Evolutionary conservation across 2,797 vertebrate species (phyloP), one percentile per base, ranked within the genome.

Genomic region (Phylloscopus collybita): DNA sequence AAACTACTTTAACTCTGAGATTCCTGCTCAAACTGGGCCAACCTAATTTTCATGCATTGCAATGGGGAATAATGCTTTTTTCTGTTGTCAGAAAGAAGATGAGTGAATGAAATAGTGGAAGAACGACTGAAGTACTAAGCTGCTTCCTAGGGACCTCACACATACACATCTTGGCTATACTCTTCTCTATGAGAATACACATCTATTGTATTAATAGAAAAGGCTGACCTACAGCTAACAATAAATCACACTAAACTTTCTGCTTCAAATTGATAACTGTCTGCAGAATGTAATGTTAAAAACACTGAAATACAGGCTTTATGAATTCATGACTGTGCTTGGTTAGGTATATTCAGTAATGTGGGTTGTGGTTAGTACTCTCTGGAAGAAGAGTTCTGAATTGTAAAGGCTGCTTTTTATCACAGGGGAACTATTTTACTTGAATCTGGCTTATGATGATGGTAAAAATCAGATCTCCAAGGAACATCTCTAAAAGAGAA

Each of bases 191-290:
- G 38, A 93, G 91, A 94, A 89, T 75, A 60, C 21, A 60, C 3
- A 92, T 59, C 66, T 54, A 40, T 36, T 84, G 6, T 80, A 74
- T 56, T 30, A 36, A 92, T 54, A 92, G 29, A 90, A 95, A 92
- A 74, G 59, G 38, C 57, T 86, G 62, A 60, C 53, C 64, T 72
- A 72, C 50, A 91, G 78, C 45, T 91, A 82, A 70, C 45, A 67
- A 38, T 79, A 79, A 87, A 81, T 80, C 49, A 81, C 67, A 51
- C 29, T 51, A 79, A 92, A 88, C 29, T 73, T 40, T 78, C 21
- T 84, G 64, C 95, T 97, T 97, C 89, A 94, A 86, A 90, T 50
- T 87, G 56, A 79, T 83, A 92, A 83, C 32, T 36, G 13, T 86
- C 53, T 69, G 70, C 62, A 92, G 78, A 92, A 78, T 53, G 16